Percentiles rank a stretch among this genome's conserved stretches.
Conservation (phyloP, 2,888 invertebrate species). For the Protonemura montana region DNA sequence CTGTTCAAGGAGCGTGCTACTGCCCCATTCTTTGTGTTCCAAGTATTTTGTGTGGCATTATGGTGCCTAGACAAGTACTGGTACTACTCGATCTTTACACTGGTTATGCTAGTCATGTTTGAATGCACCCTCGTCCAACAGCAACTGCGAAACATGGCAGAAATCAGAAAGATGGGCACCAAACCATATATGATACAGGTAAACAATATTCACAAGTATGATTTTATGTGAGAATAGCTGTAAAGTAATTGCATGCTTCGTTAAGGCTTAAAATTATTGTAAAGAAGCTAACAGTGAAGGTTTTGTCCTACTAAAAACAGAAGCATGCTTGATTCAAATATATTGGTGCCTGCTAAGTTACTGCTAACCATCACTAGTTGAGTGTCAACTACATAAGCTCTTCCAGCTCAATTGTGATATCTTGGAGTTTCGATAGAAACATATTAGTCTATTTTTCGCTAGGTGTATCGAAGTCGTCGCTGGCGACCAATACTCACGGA, state of each 20-base stretch:
- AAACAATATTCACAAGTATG: constrained; percentile 36
- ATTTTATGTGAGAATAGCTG: too few species aligned
- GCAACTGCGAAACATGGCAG: constrained; percentile 96
- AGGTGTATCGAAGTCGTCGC: constrained; percentile 88
- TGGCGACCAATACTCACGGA: constrained; percentile 88
- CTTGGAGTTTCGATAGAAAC: too few species aligned
- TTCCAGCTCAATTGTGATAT: too few species aligned
- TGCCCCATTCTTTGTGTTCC: constrained; percentile 99
- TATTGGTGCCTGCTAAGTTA: too few species aligned
- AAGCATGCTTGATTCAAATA: too few species aligned
- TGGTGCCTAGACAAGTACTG: constrained; percentile 99
- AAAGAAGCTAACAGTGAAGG: too few species aligned
- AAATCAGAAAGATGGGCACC: constrained; percentile 99
- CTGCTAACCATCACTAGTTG: too few species aligned
- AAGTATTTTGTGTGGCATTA: constrained; percentile 97
- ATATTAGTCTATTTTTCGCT: not conserved
- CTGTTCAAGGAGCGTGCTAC: constrained; percentile 97
- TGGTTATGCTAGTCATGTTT: constrained; percentile 94
- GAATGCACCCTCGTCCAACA: constrained; percentile 99
- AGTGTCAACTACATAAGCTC: too few species aligned
- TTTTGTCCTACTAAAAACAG: too few species aligned
- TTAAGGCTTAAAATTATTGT: too few species aligned
- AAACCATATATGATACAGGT: constrained; percentile 89
- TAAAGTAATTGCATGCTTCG: too few species aligned
- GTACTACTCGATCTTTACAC: constrained; percentile 96